Evolutionary conservation across 1,140 invertebrate genomes (phyloP), one percentile per base, ranked within the genome.

Genomic region (Bombus sibiricus): DNA sequence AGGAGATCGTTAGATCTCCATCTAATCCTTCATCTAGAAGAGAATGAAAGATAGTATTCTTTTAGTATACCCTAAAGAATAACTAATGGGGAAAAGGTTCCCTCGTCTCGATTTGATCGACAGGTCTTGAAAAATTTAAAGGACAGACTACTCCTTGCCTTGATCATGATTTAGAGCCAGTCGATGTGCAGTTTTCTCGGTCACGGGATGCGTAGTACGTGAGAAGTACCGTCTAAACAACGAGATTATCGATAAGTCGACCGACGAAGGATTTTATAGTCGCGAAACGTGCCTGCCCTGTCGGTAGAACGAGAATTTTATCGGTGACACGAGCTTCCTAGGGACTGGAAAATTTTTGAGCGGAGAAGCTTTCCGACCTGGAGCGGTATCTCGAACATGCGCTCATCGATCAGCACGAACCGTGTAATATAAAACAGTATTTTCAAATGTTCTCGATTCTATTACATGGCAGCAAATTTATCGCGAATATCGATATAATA

Each of bases 251-350:
- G 66, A 79, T 84, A 84, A 84, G 82, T 59, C 64, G 28, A 41
- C 47, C 62, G 64, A 34, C 41, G 74, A 57, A 41, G 76, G 79
- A 79, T 84, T 84, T 84, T 79, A 84, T 72, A 71, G 82, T 71
- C 76, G n/a, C 66, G 66, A 71, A 71, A 84, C 82, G 82, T 79
- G 81, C 25, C 64, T n/a, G 2, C 13, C 37, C 34, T n/a, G n/a
- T 59, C 74, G 47, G 41, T 69, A 28, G 75, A 39, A 59, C 47
- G 66, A 71, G 75, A 43, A 71, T 84, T 84, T 84, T 84, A 84
- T 84, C 82, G 82, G 1, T 22, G 43, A 34, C 57, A 71, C 47
- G 47, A 68, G 47, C 18, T 10, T 53, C 69, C 47, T 32, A 10
- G 43, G 37, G n/a, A 25, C n/a, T 41, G n/a, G 79, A 39, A 32